Evolutionary conservation across 1,140 invertebrate species (phyloP).

Genomic region (Hyposmocoma kahamanoa): DNA sequence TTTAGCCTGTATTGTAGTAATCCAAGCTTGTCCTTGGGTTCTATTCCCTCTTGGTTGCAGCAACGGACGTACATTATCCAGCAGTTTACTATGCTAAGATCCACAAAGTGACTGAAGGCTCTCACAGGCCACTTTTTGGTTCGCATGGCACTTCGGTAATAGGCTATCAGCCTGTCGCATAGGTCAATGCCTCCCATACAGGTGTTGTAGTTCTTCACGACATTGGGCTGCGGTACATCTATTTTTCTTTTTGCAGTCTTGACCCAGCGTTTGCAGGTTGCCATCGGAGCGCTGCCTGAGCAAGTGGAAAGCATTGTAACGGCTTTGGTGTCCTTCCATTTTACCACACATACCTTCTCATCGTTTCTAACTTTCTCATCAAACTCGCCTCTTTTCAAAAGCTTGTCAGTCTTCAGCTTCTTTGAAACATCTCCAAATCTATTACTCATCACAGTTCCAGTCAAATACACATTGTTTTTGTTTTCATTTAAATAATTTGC

Average conservation of each 20-base stretch:
- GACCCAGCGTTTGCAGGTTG: constrained; percentile 27
- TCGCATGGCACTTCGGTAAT: constrained; percentile 8
- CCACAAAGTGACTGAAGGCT: constrained; percentile 3
- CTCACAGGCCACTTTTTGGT: constrained; percentile 10
- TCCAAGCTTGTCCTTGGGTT: too few relatives aligned
- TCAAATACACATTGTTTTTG: too few relatives aligned
- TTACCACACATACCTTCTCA: constrained; percentile 1
- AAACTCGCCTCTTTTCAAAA: constrained; percentile 1
- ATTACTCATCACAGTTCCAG: background rate
- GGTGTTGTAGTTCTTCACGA: constrained; percentile 48
- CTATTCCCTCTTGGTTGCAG: too few relatives aligned
- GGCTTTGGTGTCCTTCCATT: constrained; percentile 9
- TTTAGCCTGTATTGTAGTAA: too few relatives aligned
- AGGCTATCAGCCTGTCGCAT: constrained; percentile 22
- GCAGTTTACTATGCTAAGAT: constrained; percentile 12
- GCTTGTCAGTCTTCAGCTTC: constrained; percentile 3
- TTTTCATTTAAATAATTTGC: too few relatives aligned
- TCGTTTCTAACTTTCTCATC: constrained; percentile 8
- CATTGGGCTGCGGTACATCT: constrained; percentile 33
- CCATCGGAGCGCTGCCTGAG: background rate
- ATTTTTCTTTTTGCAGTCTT: constrained; percentile 38
- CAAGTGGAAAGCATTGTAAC: constrained; percentile 5
- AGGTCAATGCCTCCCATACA: constrained; percentile 57
- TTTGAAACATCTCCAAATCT: background rate
- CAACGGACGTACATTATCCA: constrained; percentile 9